Evolutionary conservation across 2,888 invertebrate genomes (phyloP), one percentile per base, ranked within the genome.

Genomic region (Troides oblongomaculatus): DNA sequence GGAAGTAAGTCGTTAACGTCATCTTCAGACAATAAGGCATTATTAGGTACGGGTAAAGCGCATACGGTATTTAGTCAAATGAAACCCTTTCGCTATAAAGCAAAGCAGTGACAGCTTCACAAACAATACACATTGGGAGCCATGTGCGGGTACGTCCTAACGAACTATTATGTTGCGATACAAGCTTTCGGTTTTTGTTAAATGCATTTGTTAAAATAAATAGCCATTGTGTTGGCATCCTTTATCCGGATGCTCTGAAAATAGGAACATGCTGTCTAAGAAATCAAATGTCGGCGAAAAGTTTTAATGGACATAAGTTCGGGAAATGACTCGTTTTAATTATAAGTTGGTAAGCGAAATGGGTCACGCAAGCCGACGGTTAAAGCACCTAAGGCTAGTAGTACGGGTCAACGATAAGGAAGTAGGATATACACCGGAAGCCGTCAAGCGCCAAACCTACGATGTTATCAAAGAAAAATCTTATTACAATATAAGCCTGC

Each of bases 121-220:
- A 88, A 89, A 89, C 89, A 90, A 90, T 89, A 84, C 85, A 74
- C 76, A 81, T 77, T 74, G 74, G 80, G 83, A 79, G 80, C 81
- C 80, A 81, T 75, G 77, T 79, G 78, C 86, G 79, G 79, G 84
- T 86, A 86, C 85, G 88, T 86, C 79, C 85, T 90, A 90, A 90
- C 89, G 90, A 90, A 87, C 85, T 82, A 89, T 90, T 89, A 88
- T 88, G 80, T 80, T 79, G 78, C 78, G 79, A 80, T 75, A 78
- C 80, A 79, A 79, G 77, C 77, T 79, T 81, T 78, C 30, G 46
- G 25, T 14, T 21, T 17, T 21, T 10, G 17, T 53, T 18, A 43
- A 68, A 18, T 50, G 23, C 36, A 59, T 68, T 68, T 46, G 3
- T n/a, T 62, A n/a, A 63, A 58, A 53, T 53, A 53, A 53, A 53